These are phyloP conservation scores for Calycopis cecrops DNA, from an alignment of 1,140 invertebrate species.

Conservation along the genomic window DNA sequence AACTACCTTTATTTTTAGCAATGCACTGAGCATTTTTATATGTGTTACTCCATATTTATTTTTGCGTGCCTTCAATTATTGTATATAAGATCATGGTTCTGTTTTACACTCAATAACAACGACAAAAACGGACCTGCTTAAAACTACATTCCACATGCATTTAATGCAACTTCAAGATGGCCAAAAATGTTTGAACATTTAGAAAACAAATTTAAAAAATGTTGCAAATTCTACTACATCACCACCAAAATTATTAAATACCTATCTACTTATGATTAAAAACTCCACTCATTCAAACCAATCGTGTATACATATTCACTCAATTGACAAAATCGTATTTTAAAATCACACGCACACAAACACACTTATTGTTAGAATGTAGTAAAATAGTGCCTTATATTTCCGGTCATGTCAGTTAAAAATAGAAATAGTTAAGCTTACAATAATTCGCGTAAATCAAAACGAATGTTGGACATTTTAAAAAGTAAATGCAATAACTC, in stretches of 20 bases:
- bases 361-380: not conserved
- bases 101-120: no score
- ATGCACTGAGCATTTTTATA: no score
- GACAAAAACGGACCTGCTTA: not conserved
- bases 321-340: not conserved
- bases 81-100: no score
- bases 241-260: slow-evolving; percentile 1
- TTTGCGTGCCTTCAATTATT: no score
- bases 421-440: no score
- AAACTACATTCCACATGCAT: not conserved
- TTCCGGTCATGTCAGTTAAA: not conserved
- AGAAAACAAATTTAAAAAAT: no score
- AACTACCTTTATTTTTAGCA: no score
- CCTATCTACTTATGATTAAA: slow-evolving; percentile 5
- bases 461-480: no score
- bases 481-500: no score
- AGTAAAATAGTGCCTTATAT: slow-evolving; percentile 3
- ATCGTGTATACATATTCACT: slow-evolving; percentile 3
- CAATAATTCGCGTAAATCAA: no score
- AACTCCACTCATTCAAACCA: slow-evolving; percentile 5
- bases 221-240: no score
- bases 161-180: not conserved
- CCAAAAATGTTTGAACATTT: not conserved
- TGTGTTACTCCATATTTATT: no score
- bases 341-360: slow-evolving; percentile 5